Evolutionary conservation across 2,888 invertebrate species (phyloP), one percentile per base, ranked within the genome.

Genomic region (Mimachlamys varia): DNA sequence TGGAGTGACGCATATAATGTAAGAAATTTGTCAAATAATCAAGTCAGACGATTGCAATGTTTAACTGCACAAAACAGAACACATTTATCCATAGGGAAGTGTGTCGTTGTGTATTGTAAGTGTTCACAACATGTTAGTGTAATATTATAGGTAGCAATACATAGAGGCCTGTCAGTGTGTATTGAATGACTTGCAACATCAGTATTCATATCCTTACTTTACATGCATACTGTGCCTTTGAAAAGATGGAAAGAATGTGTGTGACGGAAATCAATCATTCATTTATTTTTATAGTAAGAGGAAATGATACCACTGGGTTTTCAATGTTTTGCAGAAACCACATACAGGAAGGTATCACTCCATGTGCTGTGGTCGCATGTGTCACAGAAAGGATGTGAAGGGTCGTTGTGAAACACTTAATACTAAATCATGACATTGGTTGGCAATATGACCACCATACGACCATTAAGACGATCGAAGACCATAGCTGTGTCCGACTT

Each of bases 401-500:
- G 27, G 76, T 76, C 33, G 33, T 33, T 76, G 76, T 27, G 76
- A 76, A 76, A 76, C 76, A 76, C 76, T 76, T 76, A 76, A 76
- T 33, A 76, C 76, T 76, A 33, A 33, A 76, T 76, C 76, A 76
- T 76, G 76, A 76, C 76, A 76, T 76, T 33, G 33, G 76, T 33
- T 76, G 88, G 87, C 87, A 88, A 87, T 22, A 91, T 91, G 91
- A 90, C 90, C 49, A 90, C 89, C 44, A 87, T 49, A 49, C 88
- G 89, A 91, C 88, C 88, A 22, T 58, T 91, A 50, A 89, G 90
- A 55, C 89, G 91, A 87, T 91, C 91, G 55, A 62, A 88, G 50
- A 91, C 91, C 22, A 91, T 91, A 44, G 89, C 90, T 37, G 88
- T 90, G 37, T 76, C 87, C 53, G 90, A 90, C 44, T 90, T 89